Base-by-base conservation (phyloP, 2,113 vertebrate species). In the Rhizomys pruinosus region DNA sequence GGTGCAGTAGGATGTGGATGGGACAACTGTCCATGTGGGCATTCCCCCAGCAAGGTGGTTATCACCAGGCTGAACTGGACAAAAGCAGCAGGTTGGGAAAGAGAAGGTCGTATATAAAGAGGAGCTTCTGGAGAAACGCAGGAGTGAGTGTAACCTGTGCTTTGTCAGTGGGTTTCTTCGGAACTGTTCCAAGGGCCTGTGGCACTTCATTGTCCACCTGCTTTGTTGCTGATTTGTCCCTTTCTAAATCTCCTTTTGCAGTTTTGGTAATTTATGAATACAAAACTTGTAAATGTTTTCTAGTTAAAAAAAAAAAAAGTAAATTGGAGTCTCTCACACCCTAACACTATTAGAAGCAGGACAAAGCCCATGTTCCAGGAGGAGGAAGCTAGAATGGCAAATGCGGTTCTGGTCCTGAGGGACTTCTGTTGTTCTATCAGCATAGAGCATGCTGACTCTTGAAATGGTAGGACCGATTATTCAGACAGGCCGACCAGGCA, bases 71-170 rank as follows among this genome's bases (percentile, higher is more conserved):
- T n/a, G n/a, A n/a, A n/a, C n/a, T n/a, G n/a, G n/a, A n/a, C n/a
- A n/a, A n/a, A n/a, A n/a, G n/a, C n/a, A n/a, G n/a, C n/a, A n/a
- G n/a, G n/a, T n/a, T n/a, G n/a, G n/a, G n/a, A n/a, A n/a, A n/a
- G n/a, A n/a, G n/a, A n/a, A n/a, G n/a, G n/a, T n/a, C n/a, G n/a
- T n/a, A n/a, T n/a, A n/a, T n/a, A n/a, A n/a, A n/a, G n/a, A n/a
- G n/a, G n/a, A n/a, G n/a, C n/a, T n/a, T n/a, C n/a, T n/a, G n/a
- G n/a, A n/a, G n/a, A n/a, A n/a, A n/a, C n/a, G n/a, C 99, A 99
- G 95, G 99, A 99, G 90, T 99, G 98, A 99, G 97, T 93, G 97
- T 97, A 95, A 37, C 66, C 72, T 87, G 98, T 99, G 99, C 99
- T 95, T 87, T 74, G 97, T 32, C 47, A 92, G 73, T 73, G 5